Evolutionary conservation across 2,113 vertebrate species (phyloP), one percentile per base, ranked within the genome.

Genomic region (Triplophysa dalaica): DNA sequence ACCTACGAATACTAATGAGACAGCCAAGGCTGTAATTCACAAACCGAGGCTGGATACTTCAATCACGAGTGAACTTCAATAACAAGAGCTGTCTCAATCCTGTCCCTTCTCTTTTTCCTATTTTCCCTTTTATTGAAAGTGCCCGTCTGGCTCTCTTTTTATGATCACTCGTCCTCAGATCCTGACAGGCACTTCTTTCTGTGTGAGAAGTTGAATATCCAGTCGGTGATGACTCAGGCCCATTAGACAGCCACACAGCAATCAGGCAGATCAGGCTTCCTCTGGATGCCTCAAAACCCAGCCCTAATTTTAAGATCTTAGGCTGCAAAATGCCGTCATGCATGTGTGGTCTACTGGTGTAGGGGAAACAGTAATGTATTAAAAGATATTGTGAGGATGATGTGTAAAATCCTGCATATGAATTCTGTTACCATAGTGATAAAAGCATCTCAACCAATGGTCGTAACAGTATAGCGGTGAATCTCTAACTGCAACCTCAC

Each of bases 371-470:
- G 10, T 4, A 41, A 58, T 38, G 33, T 7, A 41, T 54, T 26
- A 50, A 75, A 73, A 67, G 58, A 16, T 45, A 13, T 68, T 24
- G 77, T 54, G 22, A 26, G 73, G 52, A 52, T 74, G 29, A 68
- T 56, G 38, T 16, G 13, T 52, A 67, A 74, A 77, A 63, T 24
- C 22, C 58, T 24, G 38, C 66, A 68, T 60, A 70, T 75, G 52
- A 78, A 33, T 52, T 10, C 24, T 58, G 80, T 90, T 89, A 72
- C 84, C 84, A 85, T 86, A 79, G 84, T 52, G 78, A 88, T 74
- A 26, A 43, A 67, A 58, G 21, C 66, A 69, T 75, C 26, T 75
- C 72, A 11, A 33, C 61, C 77, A 83, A 80, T 38, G 29, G 24
- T 4, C 43, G 33, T 7, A 38, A 38, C 33, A 38, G 33, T 38